phyloP scores from a whole-genome alignment of 2,888 invertebrate species.

The Trimorus sp. region DNA sequence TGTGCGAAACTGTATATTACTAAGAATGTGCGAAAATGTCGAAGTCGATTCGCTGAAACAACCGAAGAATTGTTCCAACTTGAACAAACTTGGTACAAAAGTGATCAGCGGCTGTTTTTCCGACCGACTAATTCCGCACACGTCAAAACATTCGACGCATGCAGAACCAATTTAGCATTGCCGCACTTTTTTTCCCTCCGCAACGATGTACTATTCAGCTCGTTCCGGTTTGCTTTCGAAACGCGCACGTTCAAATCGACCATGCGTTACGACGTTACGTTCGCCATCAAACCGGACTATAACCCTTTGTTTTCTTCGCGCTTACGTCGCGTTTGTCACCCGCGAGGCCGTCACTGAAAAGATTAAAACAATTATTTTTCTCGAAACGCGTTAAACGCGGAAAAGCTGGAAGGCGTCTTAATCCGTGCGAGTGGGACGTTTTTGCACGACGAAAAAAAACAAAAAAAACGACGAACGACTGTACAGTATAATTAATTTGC shows the following conservation, averaged over 20 bases:
- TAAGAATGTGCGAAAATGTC: too few species aligned
- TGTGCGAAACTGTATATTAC: too few species aligned
- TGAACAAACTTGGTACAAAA: too few species aligned
- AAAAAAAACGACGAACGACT: background rate
- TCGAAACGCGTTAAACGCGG: background rate
- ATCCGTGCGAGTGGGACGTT: too few species aligned
- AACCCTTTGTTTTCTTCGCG: slow-evolving; percentile 64
- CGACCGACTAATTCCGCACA: slow-evolving; percentile 3
- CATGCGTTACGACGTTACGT: slow-evolving; percentile 7
- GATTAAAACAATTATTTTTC: slow-evolving; percentile 14
- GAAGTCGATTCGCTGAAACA: too few species aligned
- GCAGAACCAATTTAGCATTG: slow-evolving; percentile 12
- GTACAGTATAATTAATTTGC: slow-evolving; percentile 29
- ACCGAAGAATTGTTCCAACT: too few species aligned
- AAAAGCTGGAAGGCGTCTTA: background rate
- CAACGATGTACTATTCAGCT: slow-evolving; percentile 6
- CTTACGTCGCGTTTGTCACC: slow-evolving; percentile 24
- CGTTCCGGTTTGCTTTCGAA: slow-evolving; percentile 15
- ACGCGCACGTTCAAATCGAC: slow-evolving; percentile 21
- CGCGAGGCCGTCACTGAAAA: slow-evolving; percentile 11
- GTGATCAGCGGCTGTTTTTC: too few species aligned
- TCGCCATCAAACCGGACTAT: slow-evolving; percentile 57
- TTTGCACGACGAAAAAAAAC: background rate
- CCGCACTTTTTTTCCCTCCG: slow-evolving; percentile 8
- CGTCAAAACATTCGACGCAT: slow-evolving; percentile 18